Evolutionary conservation across 1,140 invertebrate species (phyloP), one percentile per base, ranked within the genome.

Genomic region (Cydia splendana): DNA sequence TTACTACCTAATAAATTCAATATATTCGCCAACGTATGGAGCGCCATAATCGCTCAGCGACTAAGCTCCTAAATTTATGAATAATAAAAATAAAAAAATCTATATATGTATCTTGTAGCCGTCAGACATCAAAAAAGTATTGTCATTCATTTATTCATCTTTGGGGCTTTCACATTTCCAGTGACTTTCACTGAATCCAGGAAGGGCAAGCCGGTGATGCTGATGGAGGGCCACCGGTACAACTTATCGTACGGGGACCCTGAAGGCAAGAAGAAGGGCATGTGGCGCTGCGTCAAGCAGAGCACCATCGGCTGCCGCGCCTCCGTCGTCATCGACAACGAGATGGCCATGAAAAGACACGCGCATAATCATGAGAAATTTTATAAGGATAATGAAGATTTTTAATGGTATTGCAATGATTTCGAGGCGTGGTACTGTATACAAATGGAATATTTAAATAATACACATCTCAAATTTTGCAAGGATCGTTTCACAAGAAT

Each of bases 271-370:
- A 48, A 12, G 67, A 20, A 24, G 18, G 57, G 57, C 7, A 62
- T 62, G 57, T 71, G 67, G 67, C 28, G 30, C 1, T 71, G 67
- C 28, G 67, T 71, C 67, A 71, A 71, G 30, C 57, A 62, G 57
- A 62, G 57, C 57, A 62, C 57, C 57, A 24, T 20, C 57, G 57
- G 57, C 18, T 62, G 57, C 57, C 57, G 57, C 57, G 57, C 57
- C 18, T 62, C 4, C 9, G 57, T 62, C 18, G 57, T 62, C 18
- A 10, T 62, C 57, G 7, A 62, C 57, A 20, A 62, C 18, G 7
- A 62, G 18, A 5, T 62, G 7, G 57, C 57, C 20, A 2, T 62
- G 7, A 62, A 10, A 2, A 62, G 10, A 12, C 57, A 62, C n/a
- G 20, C 20, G 18, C 57, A 62, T n/a, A 62, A 62, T 24, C 57